Evolutionary conservation across 2,888 invertebrate species (phyloP), one percentile per base, ranked within the genome.

Genomic region (Parnassius glacialis): DNA sequence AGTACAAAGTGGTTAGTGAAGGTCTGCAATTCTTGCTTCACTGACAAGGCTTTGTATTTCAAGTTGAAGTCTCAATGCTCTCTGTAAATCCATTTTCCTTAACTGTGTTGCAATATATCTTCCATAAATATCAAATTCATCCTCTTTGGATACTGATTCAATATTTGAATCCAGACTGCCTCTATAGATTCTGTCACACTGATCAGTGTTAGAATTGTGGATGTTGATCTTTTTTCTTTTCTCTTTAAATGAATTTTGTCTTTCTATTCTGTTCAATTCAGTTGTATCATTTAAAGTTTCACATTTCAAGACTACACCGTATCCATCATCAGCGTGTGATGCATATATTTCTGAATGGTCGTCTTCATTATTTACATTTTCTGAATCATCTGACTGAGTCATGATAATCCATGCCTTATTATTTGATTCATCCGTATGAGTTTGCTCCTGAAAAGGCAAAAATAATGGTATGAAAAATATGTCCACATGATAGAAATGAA

Each of bases 121-220:
- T 0, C 90, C 90, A 68, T 90, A 91, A 43, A 90, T 84, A 68
- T 90, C 90, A 79, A 89, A 91, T 65, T 91, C 91, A 74, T 91
- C 91, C 51, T 90, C 88, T 55, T 67, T 80, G 11, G 48, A 34
- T 42, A 47, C 61, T 25, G 69, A 68, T 53, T 79, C 76, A 51
- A 69, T 47, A 25, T 64, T 68, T 5, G 76, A 76, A 64, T 79
- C 48, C 9, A 16, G 68, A 59, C 77, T 81, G 0, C 68, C 71
- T 61, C 74, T 65, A 44, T 71, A 75, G 13, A 75, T 78, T 65
- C 70, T 70, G 10, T 80, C 82, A 9, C 80, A 81, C 47, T 70
- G 74, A 47, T 81, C 83, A 13, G 74, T 78, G 57, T 78, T 80
- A 2, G 74, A 67, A 57, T 72, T 76, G 61, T 75, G 70, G 9